Evolutionary conservation across 2,888 invertebrate genomes (phyloP).

Genomic region (Calliopum simillimum): DNA sequence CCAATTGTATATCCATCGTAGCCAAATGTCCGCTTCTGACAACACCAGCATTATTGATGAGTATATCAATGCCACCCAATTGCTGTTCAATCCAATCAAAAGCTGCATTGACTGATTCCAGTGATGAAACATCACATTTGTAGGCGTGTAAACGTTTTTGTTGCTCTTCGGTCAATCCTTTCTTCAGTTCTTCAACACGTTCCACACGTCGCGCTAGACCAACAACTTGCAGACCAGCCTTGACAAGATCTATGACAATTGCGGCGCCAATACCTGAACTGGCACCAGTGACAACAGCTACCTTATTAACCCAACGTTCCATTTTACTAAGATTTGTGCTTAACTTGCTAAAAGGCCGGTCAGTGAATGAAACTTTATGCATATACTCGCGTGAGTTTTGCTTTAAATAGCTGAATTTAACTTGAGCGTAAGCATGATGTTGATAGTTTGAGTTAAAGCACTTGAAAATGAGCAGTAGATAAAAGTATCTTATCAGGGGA

Average conservation of each 20-base stretch:
- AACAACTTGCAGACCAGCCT: conserved; percentile 70
- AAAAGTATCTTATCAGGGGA: too few species aligned
- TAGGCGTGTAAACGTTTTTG: conserved; percentile 56
- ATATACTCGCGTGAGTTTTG: too few species aligned
- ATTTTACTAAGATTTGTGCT: conserved; percentile 31
- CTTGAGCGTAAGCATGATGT: not conserved
- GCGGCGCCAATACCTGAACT: conserved; percentile 73
- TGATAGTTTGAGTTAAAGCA: too few species aligned
- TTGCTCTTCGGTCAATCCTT: conserved; percentile 42
- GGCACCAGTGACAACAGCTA: conserved; percentile 74
- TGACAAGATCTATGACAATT: conserved; percentile 65
- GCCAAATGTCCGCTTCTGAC: conserved; percentile 13
- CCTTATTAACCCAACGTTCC: conserved; percentile 72
- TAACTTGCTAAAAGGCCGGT: too few species aligned
- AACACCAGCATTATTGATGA: conserved; percentile 69
- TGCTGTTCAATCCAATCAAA: conserved; percentile 68
- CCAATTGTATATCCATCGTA: conserved; percentile 40
- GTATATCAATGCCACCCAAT: conserved; percentile 69
- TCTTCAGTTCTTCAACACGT: conserved; percentile 45
- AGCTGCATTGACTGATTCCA: conserved; percentile 68
- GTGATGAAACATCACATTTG: conserved; percentile 68
- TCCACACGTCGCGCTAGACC: conserved; percentile 67
- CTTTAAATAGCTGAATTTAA: too few species aligned
- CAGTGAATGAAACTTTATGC: not conserved
- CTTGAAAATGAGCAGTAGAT: too few species aligned